These are phyloP conservation scores for Gortyna flavago DNA, from an alignment of 2,888 invertebrate genomes.

Conservation along the genomic window DNA sequence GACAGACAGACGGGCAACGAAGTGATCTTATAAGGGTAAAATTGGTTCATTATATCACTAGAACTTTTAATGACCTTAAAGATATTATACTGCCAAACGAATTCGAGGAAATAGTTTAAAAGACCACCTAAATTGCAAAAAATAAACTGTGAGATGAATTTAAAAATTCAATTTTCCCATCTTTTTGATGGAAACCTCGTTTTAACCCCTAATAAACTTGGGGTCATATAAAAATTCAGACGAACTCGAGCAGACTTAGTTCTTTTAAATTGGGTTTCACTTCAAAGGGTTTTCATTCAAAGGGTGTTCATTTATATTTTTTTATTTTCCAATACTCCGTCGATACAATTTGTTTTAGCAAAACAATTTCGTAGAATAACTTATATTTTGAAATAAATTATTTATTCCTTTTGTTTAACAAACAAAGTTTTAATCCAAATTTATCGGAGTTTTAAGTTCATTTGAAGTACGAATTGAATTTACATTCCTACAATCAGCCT, in stretches of 20 bases:
- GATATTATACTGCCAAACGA: not conserved
- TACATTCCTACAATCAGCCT: not conserved
- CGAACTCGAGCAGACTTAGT: constrained; percentile 41
- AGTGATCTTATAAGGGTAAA: too few relatives aligned
- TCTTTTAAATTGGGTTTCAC: constrained; percentile 52
- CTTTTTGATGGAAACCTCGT: constrained; percentile 23
- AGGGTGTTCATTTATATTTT: constrained; percentile 3
- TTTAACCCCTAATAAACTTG: constrained; percentile 43
- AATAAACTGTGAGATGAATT: constrained; percentile 18
- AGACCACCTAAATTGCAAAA: constrained; percentile 1
- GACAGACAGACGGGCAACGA: too few relatives aligned
- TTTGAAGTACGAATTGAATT: constrained; percentile 5
- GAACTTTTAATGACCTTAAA: too few relatives aligned
- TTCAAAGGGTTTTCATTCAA: constrained; percentile 51
- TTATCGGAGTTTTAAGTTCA: constrained; percentile 14
- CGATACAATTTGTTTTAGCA: constrained; percentile 18
- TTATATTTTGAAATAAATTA: constrained; percentile 36
- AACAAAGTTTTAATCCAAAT: constrained; percentile 22
- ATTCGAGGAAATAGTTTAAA: not conserved
- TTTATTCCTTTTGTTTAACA: constrained; percentile 22
- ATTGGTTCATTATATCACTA: too few relatives aligned
- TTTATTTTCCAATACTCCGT: constrained; percentile 23
- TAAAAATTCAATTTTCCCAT: constrained; percentile 26
- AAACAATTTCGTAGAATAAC: constrained; percentile 26
- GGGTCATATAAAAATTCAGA: constrained; percentile 44